Evolutionary conservation across 2,888 invertebrate species (phyloP).

Genomic region (Hartigia nigra): DNA sequence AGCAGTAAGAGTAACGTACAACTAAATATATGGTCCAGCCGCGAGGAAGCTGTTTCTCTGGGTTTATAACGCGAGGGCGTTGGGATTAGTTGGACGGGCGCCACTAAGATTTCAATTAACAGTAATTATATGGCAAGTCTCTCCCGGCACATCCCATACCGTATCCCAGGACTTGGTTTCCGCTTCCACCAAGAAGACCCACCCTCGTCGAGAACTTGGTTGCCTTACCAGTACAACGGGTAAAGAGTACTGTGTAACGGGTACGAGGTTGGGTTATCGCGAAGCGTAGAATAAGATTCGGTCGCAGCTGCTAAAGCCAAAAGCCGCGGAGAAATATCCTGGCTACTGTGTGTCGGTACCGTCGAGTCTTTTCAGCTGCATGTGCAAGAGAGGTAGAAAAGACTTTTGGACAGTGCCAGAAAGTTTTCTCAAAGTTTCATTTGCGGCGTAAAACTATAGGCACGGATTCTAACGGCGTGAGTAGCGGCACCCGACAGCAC

Average conservation of each 20-base stretch:
- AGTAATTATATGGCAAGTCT: slow-evolving; percentile 55
- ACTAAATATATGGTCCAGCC: not conserved
- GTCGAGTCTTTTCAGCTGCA: not conserved
- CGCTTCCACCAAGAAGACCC: slow-evolving; percentile 12
- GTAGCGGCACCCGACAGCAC: not conserved
- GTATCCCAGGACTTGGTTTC: slow-evolving; percentile 20
- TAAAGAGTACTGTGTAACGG: not conserved
- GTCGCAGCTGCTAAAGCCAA: slow-evolving; percentile 29
- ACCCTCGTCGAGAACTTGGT: not conserved
- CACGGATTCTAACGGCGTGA: slow-evolving; percentile 21
- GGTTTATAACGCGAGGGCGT: not conserved
- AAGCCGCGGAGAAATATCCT: not conserved
- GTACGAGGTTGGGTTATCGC: not conserved
- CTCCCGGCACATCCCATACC: slow-evolving; percentile 26
- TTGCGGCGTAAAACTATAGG: slow-evolving; percentile 45
- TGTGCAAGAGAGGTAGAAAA: slow-evolving; percentile 19
- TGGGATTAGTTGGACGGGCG: slow-evolving; percentile 43
- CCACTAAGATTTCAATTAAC: slow-evolving; percentile 62
- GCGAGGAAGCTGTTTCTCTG: not conserved
- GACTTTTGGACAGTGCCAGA: slow-evolving; percentile 48
- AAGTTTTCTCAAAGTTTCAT: slow-evolving; percentile 60
- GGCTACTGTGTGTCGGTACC: not conserved
- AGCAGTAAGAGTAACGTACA: not conserved
- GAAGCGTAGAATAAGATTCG: slow-evolving; percentile 18
- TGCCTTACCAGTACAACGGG: not conserved